Evolutionary conservation across 2,888 invertebrate genomes (phyloP).

Genomic region (Hirtodrosophila confusa): DNA sequence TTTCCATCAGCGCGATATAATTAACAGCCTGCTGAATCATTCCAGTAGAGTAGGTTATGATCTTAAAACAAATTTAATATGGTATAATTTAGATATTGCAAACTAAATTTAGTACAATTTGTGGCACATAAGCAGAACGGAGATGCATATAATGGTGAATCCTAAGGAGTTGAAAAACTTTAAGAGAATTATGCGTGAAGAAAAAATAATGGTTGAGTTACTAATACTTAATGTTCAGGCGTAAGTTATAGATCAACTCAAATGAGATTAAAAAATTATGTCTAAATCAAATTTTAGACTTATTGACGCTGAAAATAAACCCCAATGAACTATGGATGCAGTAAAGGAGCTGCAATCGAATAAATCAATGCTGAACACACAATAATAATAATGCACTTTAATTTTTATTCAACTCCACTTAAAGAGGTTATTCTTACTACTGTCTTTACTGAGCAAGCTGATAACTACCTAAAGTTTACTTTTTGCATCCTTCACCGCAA

Average conservation of each 20-base stretch:
- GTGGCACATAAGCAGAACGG: slow-evolving; percentile 23
- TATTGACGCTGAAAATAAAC: slow-evolving; percentile 21
- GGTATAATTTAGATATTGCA: neutral
- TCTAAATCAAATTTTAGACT: slow-evolving; percentile 16
- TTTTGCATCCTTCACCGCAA: slow-evolving; percentile 80
- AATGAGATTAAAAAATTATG: neutral
- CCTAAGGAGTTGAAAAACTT: slow-evolving; percentile 25
- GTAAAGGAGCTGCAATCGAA: neutral
- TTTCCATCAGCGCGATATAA: slow-evolving; percentile 9
- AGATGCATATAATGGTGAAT: slow-evolving; percentile 39
- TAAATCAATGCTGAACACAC: neutral
- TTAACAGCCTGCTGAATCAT: slow-evolving; percentile 28
- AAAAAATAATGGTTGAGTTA: slow-evolving; percentile 20
- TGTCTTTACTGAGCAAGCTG: slow-evolving; percentile 1
- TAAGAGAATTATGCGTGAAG: neutral
- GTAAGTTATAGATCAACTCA: slow-evolving; percentile 27
- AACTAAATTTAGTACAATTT: slow-evolving; percentile 35
- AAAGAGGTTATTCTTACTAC: neutral
- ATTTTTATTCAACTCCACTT: slow-evolving; percentile 18
- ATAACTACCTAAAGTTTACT: slow-evolving; percentile 1
- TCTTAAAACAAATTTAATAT: neutral
- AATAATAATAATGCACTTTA: slow-evolving; percentile 10
- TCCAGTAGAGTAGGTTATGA: slow-evolving; percentile 17
- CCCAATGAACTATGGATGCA: neutral
- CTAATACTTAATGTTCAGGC: slow-evolving; percentile 44